Base-by-base conservation (phyloP, 64 coral and sea anemone genomes). In the Montipora efflorescens region DNA sequence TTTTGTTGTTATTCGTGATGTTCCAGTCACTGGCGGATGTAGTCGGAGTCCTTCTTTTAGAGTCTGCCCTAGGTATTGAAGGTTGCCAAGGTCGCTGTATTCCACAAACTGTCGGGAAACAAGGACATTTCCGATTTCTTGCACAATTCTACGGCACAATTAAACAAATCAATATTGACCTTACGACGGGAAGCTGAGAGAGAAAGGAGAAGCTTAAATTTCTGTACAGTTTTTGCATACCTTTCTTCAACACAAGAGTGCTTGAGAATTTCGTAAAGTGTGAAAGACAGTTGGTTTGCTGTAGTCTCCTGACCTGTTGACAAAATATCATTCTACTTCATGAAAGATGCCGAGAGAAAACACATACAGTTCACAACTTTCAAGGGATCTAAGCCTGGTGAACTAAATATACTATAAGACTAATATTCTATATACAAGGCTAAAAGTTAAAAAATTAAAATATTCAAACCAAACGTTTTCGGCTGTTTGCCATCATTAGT, bases 261-360 rank as follows among this genome's bases (percentile, higher is more conserved):
- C 5, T 93, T 93, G 7, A 71, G 19, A n/a, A 96, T 93, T 74
- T 96, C 95, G 79, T 85, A 90, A 4, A 96, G 19, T 50, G 95
- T 96, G 82, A 93, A 96, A 5, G 95, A 91, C 45, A 96, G 59
- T 55, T 89, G 95, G 53, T 93, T 96, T 19, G 95, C 89, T 0
- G 95, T 96, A 11, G 95, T 96, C 83, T 96, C 95, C 84, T 96
- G 95, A 18, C 95, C 95, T 96, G 79, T 10, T 46, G 25, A 90
- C 76, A 15, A 55, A 36, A 36, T 2, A 36, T 2, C 36, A 36
- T 36, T 36, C 36, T 36, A 36, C 36, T 36, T 36, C 36, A 36
- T 36, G 36, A 36, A 36, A 36, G 2, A 36, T 36, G 36, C 36
- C 36, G 36, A 36, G 36, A 36, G 36, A 36, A 36, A 36, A 36